These are phyloP conservation scores for Drosophila monieri DNA, from an alignment of 2,888 invertebrate species.

Conservation along the genomic window DNA sequence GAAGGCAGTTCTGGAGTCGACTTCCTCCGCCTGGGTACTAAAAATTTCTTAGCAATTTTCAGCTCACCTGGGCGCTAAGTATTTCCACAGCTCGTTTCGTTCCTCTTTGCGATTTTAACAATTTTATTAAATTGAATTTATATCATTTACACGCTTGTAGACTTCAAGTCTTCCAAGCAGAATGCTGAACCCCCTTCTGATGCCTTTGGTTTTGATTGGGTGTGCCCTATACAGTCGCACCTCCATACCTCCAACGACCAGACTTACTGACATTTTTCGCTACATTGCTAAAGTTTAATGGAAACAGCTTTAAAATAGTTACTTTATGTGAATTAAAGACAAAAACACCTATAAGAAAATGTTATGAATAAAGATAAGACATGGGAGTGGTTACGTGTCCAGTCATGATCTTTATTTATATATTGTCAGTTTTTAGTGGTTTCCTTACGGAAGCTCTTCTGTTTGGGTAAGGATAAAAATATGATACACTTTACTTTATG, in stretches of 20 bases:
- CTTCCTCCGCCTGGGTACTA: conserved; percentile 44
- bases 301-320: background rate
- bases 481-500: conserved; percentile 18
- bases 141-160: conserved; percentile 83
- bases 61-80: conserved; percentile 79
- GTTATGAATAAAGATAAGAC: too few relatives aligned
- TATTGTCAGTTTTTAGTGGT: background rate
- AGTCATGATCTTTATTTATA: too few relatives aligned
- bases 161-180: conserved; percentile 60
- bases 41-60: conserved; percentile 71
- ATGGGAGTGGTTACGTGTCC: too few relatives aligned
- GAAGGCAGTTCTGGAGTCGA: conserved; percentile 41
- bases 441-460: background rate
- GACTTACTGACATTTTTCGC: background rate
- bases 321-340: background rate
- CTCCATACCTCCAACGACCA: background rate
- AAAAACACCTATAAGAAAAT: too few relatives aligned
- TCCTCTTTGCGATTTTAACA: conserved; percentile 81
- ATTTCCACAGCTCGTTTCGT: conserved; percentile 74
- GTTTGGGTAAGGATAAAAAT: background rate
- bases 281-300: background rate
- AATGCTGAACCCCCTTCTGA: conserved; percentile 34
- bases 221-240: conserved; percentile 51
- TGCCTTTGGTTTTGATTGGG: conserved; percentile 57
- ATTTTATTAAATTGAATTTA: conserved; percentile 83